Conservation (phyloP, 2,113 vertebrate species). For the Podarcis muralis region DNA sequence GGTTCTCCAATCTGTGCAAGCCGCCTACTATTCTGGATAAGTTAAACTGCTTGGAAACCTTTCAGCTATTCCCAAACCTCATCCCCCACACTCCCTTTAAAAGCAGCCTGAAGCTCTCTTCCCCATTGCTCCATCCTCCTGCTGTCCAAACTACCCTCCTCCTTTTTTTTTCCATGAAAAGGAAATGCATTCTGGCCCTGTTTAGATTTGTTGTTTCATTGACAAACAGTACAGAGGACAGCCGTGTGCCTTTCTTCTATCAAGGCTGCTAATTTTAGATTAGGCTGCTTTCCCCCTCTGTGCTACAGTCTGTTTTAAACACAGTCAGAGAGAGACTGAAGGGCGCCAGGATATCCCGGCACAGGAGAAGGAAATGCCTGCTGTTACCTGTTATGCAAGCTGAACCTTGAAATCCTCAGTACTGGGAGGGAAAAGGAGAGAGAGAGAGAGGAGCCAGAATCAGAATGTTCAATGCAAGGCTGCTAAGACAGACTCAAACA, state of each 20-base stretch:
- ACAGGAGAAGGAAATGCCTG: slow-evolving; percentile 99
- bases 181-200: slow-evolving; percentile 75
- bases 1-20: background rate
- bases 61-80: background rate
- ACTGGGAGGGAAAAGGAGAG: slow-evolving; percentile 61
- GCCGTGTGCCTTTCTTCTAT: slow-evolving; percentile 71
- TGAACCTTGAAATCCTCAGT: slow-evolving; percentile 77
- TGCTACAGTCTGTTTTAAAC: slow-evolving; percentile 81
- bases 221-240: slow-evolving; percentile 73
- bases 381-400: slow-evolving; percentile 99
- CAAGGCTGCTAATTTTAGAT: slow-evolving; percentile 87
- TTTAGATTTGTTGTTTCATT: slow-evolving; percentile 75
- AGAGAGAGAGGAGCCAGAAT: slow-evolving; percentile 44
- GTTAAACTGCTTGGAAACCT: background rate
- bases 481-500: slow-evolving; percentile 36
- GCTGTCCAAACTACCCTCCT: background rate
- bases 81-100: rapidly evolving
- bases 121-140: background rate
- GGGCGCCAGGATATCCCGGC: slow-evolving; percentile 99
- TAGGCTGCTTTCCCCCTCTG: slow-evolving; percentile 59
- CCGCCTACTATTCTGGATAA: background rate
- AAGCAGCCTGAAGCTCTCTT: background rate
- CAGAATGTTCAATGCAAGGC: slow-evolving; percentile 50
- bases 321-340: slow-evolving; percentile 90
- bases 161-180: slow-evolving; percentile 47